Conservation (phyloP, 2,888 invertebrate species). For the Exephanes ischioxanthus region DNA sequence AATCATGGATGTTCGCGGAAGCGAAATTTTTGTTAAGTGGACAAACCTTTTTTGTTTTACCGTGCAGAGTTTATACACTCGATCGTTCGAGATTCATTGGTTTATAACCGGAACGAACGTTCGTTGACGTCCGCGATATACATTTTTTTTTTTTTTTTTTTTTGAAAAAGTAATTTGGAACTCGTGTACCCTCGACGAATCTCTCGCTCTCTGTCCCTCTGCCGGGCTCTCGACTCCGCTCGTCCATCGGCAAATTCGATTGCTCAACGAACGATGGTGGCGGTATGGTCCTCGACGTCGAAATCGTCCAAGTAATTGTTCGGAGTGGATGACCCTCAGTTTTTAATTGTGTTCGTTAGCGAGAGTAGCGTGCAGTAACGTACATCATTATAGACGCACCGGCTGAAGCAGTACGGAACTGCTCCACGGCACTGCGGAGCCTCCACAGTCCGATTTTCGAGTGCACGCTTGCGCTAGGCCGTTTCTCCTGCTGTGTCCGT, state of each 20-base stretch:
- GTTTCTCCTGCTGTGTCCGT: neutral
- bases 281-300: constrained; percentile 55
- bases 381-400: constrained; percentile 70
- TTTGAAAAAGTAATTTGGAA: constrained; percentile 22
- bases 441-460: constrained; percentile 56
- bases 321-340: constrained; percentile 72
- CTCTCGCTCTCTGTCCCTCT: constrained; percentile 7
- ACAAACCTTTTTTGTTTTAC: no score
- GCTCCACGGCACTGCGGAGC: neutral
- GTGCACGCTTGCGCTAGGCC: constrained; percentile 40
- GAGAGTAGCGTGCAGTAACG: constrained; percentile 71
- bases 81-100: neutral
- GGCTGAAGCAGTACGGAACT: constrained; percentile 40
- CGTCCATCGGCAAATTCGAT: constrained; percentile 57
- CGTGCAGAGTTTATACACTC: neutral
- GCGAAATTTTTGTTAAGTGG: no score
- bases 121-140: neutral
- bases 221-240: constrained; percentile 35
- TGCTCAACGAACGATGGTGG: constrained; percentile 37
- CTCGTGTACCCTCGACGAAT: constrained; percentile 41
- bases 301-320: constrained; percentile 71
- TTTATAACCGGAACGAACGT: constrained; percentile 2
- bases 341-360: constrained; percentile 75
- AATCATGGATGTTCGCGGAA: no score
- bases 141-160: neutral